These are phyloP conservation scores for Volucella inanis DNA, from an alignment of 2,888 invertebrate species.

Conservation along the genomic window DNA sequence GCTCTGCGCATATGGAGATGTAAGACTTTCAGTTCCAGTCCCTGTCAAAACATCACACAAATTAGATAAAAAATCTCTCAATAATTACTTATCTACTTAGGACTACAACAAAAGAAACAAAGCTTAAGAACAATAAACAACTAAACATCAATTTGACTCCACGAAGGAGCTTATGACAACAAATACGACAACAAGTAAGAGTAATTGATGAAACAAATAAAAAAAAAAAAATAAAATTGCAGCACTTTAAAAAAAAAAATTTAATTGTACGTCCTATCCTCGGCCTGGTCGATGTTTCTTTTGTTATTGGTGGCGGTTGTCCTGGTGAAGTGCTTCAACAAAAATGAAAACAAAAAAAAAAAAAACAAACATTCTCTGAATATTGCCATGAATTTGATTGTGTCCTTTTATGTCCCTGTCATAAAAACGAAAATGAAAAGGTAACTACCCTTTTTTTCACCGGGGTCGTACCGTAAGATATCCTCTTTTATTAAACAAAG, in stretches of 20 bases:
- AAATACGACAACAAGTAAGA: conserved; percentile 16
- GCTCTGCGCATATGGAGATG: conserved; percentile 85
- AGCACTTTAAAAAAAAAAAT: conserved; percentile 1
- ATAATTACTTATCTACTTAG: neutral
- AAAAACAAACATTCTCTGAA: conserved; percentile 58
- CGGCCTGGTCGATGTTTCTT: neutral
- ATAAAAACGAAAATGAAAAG: conserved; percentile 71
- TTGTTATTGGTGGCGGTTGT: neutral
- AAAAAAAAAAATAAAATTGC: conserved; percentile 1
- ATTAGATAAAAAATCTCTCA: neutral
- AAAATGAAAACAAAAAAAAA: conserved; percentile 29
- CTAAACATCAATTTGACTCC: conserved; percentile 14
- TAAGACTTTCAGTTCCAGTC: conserved; percentile 85
- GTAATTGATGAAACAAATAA: neutral
- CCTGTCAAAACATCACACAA: conserved; percentile 81
- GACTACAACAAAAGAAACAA: conserved; percentile 1
- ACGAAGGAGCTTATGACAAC: conserved; percentile 9
- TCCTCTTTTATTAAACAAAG: conserved; percentile 59
- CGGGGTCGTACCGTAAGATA: conserved; percentile 37
- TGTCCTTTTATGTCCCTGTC: conserved; percentile 69
- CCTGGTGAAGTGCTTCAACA: neutral
- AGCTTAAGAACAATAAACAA: neutral
- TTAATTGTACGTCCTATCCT: conserved; percentile 12
- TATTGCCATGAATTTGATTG: conserved; percentile 73
- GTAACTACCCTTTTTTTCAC: conserved; percentile 65